phyloP scores from a whole-genome alignment of 1,140 invertebrate genomes.

The Phortica variegata region DNA sequence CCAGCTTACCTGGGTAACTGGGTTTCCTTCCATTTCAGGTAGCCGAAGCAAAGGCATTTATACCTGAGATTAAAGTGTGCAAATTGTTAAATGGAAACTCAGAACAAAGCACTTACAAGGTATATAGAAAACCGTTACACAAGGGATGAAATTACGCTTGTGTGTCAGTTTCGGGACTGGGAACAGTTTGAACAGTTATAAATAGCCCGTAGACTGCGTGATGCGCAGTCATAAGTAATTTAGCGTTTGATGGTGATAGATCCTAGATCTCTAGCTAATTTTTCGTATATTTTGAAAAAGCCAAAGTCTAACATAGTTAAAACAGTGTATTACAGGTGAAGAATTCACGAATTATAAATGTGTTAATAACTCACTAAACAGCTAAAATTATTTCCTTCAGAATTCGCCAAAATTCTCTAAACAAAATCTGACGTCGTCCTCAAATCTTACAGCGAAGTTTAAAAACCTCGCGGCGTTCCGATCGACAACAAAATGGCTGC shows the following conservation, averaged over 20 bases:
- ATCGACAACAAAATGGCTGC: no score
- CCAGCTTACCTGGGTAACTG: constrained; percentile 33
- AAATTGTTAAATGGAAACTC: neutral
- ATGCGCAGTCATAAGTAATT: constrained; percentile 36
- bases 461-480: no score
- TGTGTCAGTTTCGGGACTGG: constrained; percentile 21
- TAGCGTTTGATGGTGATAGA: constrained; percentile 43
- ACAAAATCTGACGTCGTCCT: no score
- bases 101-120: constrained; percentile 14
- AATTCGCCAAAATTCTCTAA: constrained; percentile 55
- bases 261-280: constrained; percentile 43
- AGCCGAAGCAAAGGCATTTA: constrained; percentile 1
- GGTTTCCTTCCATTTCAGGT: no score
- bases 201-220: constrained; percentile 12
- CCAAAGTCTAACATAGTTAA: constrained; percentile 42
- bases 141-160: neutral
- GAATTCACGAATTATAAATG: neutral
- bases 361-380: no score
- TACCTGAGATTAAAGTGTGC: constrained; percentile 1
- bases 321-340: neutral
- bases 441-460: no score
- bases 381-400: no score
- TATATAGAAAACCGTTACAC: no score
- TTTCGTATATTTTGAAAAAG: no score
- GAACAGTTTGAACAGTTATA: constrained; percentile 14